Percentiles rank a stretch among this genome's conserved stretches.
These are phyloP conservation scores for Shargacucullia verbasci DNA, from an alignment of 2,888 invertebrate genomes.

Conservation along the genomic window DNA sequence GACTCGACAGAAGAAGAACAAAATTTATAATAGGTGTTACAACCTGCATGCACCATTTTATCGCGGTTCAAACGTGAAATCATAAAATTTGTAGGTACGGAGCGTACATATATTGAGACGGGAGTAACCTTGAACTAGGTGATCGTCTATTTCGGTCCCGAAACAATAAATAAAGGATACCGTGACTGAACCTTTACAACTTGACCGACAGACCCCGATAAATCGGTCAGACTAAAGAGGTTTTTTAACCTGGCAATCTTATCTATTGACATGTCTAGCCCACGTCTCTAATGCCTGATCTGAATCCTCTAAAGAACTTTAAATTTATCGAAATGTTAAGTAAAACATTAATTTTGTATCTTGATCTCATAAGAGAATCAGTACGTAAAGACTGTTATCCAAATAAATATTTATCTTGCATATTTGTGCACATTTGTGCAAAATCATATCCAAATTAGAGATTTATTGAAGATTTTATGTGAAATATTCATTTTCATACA, in stretches of 20 bases:
- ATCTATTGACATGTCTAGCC: background rate
- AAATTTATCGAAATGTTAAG: background rate
- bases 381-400: too few species aligned
- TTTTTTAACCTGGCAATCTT: background rate
- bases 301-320: background rate
- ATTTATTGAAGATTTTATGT: too few species aligned
- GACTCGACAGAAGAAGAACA: too few species aligned
- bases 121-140: background rate
- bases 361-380: too few species aligned
- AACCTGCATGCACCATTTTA: background rate
- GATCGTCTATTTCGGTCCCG: background rate
- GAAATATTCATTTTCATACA: too few species aligned
- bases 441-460: too few species aligned
- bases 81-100: too few species aligned
- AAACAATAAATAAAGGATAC: conserved; percentile 11
- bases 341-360: too few species aligned
- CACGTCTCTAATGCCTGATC: too few species aligned
- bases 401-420: too few species aligned
- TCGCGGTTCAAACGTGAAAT: background rate
- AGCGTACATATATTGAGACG: too few species aligned
- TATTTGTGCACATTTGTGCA: too few species aligned
- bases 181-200: conserved; percentile 16
- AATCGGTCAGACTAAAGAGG: background rate
- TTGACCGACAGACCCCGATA: conserved; percentile 1
- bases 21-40: background rate